Base-by-base conservation (phyloP, 2,113 vertebrate species). In the Gopherus flavomarginatus region DNA sequence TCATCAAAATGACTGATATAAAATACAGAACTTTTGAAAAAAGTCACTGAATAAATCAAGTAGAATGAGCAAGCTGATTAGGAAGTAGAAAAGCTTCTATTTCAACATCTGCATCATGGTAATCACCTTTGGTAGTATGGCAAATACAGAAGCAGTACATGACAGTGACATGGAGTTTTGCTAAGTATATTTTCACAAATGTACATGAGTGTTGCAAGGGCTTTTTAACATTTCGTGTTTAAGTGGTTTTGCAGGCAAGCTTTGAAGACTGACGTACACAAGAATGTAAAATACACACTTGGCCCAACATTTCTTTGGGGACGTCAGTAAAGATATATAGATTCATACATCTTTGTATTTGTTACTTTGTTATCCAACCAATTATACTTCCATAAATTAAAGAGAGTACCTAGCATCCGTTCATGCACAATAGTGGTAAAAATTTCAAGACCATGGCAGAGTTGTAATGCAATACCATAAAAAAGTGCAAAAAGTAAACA, bases 1-100 rank as follows among this genome's bases (percentile, higher is more conserved):
- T 29, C 22, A 62, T 83, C 83, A 91, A 96, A 91, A 93, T 31
- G 90, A 19, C 38, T 86, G 56, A 47, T 83, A 81, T 29, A 86
- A 90, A 81, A 86, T n/a, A 82, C 54, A 93, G 87, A 87, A 57
- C 56, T 84, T 50, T 77, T 35, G 47, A 11, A 86, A 95, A 69
- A 52, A 52, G 62, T 50, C 52, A 52, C 52, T 59, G 69, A 95
- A 95, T 79, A 87, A 83, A 94, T 88, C 44, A 91, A 87, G 27
- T 86, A 83, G 87, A 57, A 90, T 22, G 4, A 92, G n/a, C 11
- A 69, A 90, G 56, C 56, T 92, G 54, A 89, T 38, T 87, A 94
- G 88, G 81, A 80, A 85, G 87, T 53, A 47, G 87, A 13, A 69
- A 94, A 88, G 83, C 81, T 79, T 83, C 83, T 29, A 9, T 59